Evolutionary conservation across 2,113 vertebrate genomes (phyloP), one percentile per base, ranked within the genome.

Genomic region (Microtus oregoni): DNA sequence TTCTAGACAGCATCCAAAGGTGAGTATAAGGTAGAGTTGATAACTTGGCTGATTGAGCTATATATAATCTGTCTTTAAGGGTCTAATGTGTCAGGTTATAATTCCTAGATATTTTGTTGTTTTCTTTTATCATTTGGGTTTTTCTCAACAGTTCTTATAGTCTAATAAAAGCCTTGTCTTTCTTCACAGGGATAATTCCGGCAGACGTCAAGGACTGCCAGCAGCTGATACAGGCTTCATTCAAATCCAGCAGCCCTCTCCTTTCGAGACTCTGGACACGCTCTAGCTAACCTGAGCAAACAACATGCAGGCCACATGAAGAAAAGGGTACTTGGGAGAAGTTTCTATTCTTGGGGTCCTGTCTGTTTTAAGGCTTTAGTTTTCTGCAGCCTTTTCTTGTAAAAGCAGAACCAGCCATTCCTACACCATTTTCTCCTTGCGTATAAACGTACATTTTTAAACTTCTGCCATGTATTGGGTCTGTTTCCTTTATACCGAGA

Each of bases 1-100:
- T 92, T 19, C 50, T 86, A n/a, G 41, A 93, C 26, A 91, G 70
- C 52, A 87, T 77, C 86, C 55, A 91, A 94, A 96, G 93, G 95
- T 96, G 63, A 95, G 91, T 97, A 55, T 79, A 38, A 50, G 11
- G 78, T 95, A 8, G 63, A 70, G 88, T 91, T 96, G 24, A 8
- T 63, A 12, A 88, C 4, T 92, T 96, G 14, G 70, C 78, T 86
- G 63, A 32, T 81, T 90, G 35, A 68, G 65, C 94, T 94, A 58
- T 1, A 58, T 58, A 58, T 58, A 93, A 85, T 85, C 38, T 76
- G 11, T 30, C 30, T 19, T 78, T 89, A 50, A 77, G 47, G 73
- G 38, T 81, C 50, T 89, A 77, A 89, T 93, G 38, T 35, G 95
- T 95, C 67, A 83, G 26, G 32, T 82, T 89, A 67, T 44, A 76